These are phyloP conservation scores for Leptinotarsa juncta DNA, from an alignment of 2,888 invertebrate species.

Conservation along the genomic window DNA sequence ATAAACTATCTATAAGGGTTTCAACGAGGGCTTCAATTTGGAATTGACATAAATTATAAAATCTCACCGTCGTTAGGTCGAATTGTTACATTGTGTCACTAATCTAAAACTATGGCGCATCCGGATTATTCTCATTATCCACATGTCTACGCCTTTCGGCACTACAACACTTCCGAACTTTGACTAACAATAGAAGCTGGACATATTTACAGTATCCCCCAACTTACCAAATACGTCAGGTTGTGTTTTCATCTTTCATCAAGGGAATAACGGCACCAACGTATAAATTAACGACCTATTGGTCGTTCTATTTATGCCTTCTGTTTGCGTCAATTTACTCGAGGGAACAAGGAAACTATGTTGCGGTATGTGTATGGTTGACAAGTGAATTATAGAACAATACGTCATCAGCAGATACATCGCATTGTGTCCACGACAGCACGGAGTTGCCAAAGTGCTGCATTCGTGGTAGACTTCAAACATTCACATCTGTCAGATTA, in stretches of 20 bases:
- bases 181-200: background rate
- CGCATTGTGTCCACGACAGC: background rate
- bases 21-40: too few relatives aligned
- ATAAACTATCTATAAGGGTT: too few relatives aligned
- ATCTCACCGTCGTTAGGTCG: background rate
- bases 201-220: constrained; percentile 8
- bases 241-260: constrained; percentile 16
- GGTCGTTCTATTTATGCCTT: constrained; percentile 20
- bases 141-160: background rate
- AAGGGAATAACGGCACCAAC: constrained; percentile 9
- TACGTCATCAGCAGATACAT: constrained; percentile 27
- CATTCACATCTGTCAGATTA: background rate
- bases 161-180: background rate
- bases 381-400: constrained; percentile 37
- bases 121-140: constrained; percentile 4
- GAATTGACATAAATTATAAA: too few relatives aligned
- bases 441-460: background rate
- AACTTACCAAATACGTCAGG: constrained; percentile 7
- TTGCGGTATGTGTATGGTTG: constrained; percentile 16
- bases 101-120: background rate
- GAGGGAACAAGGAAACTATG: constrained; percentile 17
- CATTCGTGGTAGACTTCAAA: background rate
- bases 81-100: background rate
- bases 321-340: constrained; percentile 17
- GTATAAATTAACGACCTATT: constrained; percentile 17